Evolutionary conservation across 2,888 invertebrate genomes (phyloP).

Genomic region (Stictocephala bisonia): DNA sequence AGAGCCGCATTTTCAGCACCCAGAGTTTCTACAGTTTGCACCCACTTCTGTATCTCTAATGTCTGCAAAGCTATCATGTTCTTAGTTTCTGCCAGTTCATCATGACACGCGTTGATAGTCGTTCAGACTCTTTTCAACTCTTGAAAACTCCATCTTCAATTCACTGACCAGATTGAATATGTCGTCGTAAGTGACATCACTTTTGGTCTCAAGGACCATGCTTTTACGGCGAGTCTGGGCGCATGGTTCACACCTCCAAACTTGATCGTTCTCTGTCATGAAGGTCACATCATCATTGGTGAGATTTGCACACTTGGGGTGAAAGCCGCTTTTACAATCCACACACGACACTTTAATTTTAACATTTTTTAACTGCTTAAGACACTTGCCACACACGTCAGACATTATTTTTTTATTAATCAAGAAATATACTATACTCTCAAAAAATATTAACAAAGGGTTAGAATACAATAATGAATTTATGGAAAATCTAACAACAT

Average conservation of each 20-base stretch:
- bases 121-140: slow-evolving; percentile 12
- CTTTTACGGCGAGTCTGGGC: neutral
- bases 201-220: slow-evolving; percentile 15
- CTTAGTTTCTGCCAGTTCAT: neutral
- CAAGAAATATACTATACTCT: too few species aligned
- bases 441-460: too few species aligned
- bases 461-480: too few species aligned
- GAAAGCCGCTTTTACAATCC: slow-evolving; percentile 2
- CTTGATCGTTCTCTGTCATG: neutral
- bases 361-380: neutral
- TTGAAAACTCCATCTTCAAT: slow-evolving; percentile 1
- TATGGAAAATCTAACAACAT: too few species aligned
- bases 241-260: slow-evolving; percentile 12
- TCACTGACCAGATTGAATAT: neutral
- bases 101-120: slow-evolving; percentile 20
- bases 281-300: neutral
- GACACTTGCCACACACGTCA: too few species aligned
- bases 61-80: neutral
- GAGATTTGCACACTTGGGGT: slow-evolving; percentile 1
- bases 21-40: neutral
- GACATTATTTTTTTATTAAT: too few species aligned
- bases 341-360: neutral
- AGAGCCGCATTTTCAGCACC: slow-evolving; percentile 4
- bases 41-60: neutral
- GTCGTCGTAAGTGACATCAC: neutral